Evolutionary conservation across 1,140 invertebrate genomes (phyloP).

Genomic region (Meloidogyne floridensis): DNA sequence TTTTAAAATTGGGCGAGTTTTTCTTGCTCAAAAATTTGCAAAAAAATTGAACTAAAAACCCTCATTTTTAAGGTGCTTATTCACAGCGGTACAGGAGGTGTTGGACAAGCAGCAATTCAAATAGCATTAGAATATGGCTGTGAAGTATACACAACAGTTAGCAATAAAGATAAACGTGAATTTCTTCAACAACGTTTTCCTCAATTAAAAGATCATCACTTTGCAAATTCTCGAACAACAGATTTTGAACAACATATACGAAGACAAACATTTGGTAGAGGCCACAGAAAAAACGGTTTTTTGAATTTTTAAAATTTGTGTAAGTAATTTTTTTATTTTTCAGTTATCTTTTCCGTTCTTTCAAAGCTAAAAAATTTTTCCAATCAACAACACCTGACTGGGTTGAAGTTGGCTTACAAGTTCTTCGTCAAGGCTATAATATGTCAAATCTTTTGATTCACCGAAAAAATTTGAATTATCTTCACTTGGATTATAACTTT

Average conservation of each 20-base stretch:
- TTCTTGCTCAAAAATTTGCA: too few species aligned
- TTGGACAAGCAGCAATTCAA: constrained; percentile 90
- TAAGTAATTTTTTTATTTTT: constrained; percentile 30
- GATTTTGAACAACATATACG: constrained; percentile 81
- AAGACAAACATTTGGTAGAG: constrained; percentile 71
- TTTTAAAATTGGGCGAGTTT: too few species aligned
- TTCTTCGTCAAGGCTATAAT: constrained; percentile 98
- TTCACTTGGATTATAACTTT: constrained; percentile 99
- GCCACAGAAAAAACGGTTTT: constrained; percentile 91
- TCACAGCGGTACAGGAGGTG: constrained; percentile 91
- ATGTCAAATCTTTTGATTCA: constrained; percentile 99
- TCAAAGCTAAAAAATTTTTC: constrained; percentile 99
- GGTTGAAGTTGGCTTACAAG: constrained; percentile 97
- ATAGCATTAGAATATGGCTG: constrained; percentile 85
- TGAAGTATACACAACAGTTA: constrained; percentile 84
- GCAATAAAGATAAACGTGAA: constrained; percentile 79
- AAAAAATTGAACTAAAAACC: too few species aligned
- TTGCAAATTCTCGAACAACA: constrained; percentile 87
- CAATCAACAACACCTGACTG: constrained; percentile 99
- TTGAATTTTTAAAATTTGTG: neutral
- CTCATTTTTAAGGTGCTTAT: constrained; percentile 78
- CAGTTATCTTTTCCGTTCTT: constrained; percentile 83
- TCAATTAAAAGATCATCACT: constrained; percentile 77
- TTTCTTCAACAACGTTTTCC: constrained; percentile 87
- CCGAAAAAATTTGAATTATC: constrained; percentile 97